Evolutionary conservation across 2,797 vertebrate species (phyloP).

Genomic region (Scolopax rusticola): DNA sequence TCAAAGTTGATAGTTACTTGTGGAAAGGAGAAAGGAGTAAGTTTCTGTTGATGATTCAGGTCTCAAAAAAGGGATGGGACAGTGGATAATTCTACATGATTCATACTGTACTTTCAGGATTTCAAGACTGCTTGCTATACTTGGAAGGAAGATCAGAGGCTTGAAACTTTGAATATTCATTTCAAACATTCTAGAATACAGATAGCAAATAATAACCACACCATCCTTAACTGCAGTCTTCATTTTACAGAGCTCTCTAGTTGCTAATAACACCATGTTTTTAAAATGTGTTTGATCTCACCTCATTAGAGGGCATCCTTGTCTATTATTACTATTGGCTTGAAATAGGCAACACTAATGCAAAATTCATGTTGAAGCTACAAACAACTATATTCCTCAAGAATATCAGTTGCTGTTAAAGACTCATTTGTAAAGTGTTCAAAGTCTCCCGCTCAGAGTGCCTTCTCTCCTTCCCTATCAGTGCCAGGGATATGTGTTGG

Average conservation of each 20-base stretch:
- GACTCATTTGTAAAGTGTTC: not conserved
- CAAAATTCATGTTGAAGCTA: not conserved
- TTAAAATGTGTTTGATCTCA: not conserved
- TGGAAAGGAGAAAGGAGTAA: not conserved
- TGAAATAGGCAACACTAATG: not conserved
- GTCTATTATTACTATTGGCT: not conserved
- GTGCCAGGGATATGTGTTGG: fast-evolving
- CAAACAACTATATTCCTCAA: not conserved
- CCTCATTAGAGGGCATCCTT: not conserved
- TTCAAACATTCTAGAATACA: not conserved
- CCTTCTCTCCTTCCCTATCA: not conserved
- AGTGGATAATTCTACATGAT: not conserved
- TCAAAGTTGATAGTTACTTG: not conserved
- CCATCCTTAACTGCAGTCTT: not conserved
- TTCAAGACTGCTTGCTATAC: not conserved
- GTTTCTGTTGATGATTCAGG: not conserved
- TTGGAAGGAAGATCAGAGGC: slow-evolving; percentile 15
- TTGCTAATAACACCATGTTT: not conserved
- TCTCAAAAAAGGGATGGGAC: not conserved
- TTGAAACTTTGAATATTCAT: slow-evolving; percentile 25
- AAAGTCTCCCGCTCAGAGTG: not conserved
- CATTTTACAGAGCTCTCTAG: not conserved
- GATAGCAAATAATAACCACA: not conserved
- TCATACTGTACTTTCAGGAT: not conserved
- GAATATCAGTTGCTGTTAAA: not conserved